phyloP scores from a whole-genome alignment of 2,888 invertebrate species.

The Schrankia costaestrigalis region DNA sequence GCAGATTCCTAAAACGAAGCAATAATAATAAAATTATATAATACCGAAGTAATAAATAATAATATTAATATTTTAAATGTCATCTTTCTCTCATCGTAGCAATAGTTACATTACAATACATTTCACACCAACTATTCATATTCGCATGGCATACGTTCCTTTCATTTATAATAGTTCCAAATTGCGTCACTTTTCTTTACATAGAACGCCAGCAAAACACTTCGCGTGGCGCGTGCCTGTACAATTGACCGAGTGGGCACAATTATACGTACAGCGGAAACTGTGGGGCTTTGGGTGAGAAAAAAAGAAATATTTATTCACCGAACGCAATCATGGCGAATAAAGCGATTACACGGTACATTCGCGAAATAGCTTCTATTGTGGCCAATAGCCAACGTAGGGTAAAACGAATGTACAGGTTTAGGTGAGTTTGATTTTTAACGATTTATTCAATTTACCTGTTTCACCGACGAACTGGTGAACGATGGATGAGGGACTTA shows the following conservation, averaged over 20 bases:
- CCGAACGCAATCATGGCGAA: constrained; percentile 58
- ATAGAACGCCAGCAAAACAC: constrained; percentile 58
- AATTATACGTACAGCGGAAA: constrained; percentile 56
- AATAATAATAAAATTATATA: too few species aligned
- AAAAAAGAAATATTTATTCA: constrained; percentile 66
- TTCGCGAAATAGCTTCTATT: constrained; percentile 44
- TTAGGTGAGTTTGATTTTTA: not conserved
- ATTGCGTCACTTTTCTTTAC: constrained; percentile 35
- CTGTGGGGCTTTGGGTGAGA: constrained; percentile 40
- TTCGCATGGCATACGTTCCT: constrained; percentile 15
- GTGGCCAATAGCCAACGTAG: constrained; percentile 27
- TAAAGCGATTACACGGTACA: constrained; percentile 59
- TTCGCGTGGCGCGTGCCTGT: constrained; percentile 64
- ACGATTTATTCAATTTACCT: too few species aligned
- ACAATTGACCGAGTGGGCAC: constrained; percentile 53
- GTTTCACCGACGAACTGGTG: too few species aligned
- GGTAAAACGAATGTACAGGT: constrained; percentile 10
- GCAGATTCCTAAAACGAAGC: too few species aligned
- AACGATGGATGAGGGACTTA: too few species aligned
- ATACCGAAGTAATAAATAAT: too few species aligned
- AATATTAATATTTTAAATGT: too few species aligned
- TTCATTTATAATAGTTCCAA: constrained; percentile 24
- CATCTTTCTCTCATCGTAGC: too few species aligned
- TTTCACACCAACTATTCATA: too few species aligned
- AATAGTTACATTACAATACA: not conserved